These are phyloP conservation scores for Clarias batrachus DNA, from an alignment of 2,113 vertebrate species.

Conservation along the genomic window DNA sequence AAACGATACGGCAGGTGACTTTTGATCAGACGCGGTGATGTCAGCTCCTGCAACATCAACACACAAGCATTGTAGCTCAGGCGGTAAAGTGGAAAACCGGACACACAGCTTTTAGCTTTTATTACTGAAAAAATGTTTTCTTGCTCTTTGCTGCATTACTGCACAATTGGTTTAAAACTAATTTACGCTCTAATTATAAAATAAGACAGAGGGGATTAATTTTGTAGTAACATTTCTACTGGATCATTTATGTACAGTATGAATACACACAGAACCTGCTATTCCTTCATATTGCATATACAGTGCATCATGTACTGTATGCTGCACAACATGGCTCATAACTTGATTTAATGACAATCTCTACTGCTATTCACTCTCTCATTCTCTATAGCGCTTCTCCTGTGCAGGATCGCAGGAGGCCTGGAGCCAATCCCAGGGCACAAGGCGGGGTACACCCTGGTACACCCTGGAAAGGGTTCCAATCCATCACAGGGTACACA, in stretches of 20 bases:
- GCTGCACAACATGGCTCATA: not conserved
- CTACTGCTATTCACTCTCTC: not conserved
- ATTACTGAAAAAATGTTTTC: not conserved
- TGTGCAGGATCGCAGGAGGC: too few relatives aligned
- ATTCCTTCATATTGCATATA: not conserved
- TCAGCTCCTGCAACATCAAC: constrained; percentile 80
- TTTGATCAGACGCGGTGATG: constrained; percentile 94
- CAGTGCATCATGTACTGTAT: not conserved
- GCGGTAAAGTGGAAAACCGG: not conserved
- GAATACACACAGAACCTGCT: not conserved
- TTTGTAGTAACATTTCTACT: not conserved
- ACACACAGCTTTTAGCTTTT: not conserved
- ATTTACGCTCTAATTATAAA: not conserved
- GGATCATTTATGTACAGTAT: not conserved
- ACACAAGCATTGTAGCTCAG: constrained; percentile 24
- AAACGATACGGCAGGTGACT: constrained; percentile 95
- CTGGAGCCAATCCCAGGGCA: too few relatives aligned
- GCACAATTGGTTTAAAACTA: not conserved
- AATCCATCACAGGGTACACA: too few relatives aligned
- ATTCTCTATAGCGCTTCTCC: too few relatives aligned
- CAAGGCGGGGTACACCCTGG: too few relatives aligned
- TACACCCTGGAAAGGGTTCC: too few relatives aligned
- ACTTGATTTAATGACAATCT: not conserved
- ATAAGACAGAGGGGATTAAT: not conserved
- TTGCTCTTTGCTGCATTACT: not conserved